Base-by-base conservation (phyloP, 2,113 vertebrate genomes). In the Xyliphius kryptos region DNA sequence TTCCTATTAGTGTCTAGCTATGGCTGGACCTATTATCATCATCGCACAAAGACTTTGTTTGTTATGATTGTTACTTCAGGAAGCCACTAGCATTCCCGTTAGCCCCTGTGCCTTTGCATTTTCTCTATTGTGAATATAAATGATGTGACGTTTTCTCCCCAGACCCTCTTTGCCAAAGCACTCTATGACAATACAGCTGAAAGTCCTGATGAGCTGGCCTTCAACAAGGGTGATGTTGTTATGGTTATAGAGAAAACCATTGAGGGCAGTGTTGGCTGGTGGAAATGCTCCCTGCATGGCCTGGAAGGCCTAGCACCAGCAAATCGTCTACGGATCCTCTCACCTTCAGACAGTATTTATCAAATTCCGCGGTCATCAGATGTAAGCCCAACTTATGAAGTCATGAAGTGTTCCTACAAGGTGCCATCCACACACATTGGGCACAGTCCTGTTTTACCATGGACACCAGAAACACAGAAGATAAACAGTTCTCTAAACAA, bases 151-250 rank as follows among this genome's bases (percentile, higher is more conserved):
- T 69, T 56, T 69, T 15, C 38, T 63, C 70, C 9, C 3, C 73
- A 98, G 95, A 88, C 69, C 0, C 80, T 88, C 61, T 67, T 94
- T 74, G 95, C 92, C 0, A 93, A 88, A 75, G 95, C 95, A 0
- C 85, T 97, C 0, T 98, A 94, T 0, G 92, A 97, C 86, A 98
- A 98, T 83, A 86, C 79, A 1, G 89, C 95, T 0, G 95, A 98
- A 81, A 90, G 89, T 53, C 74, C 85, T 0, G 92, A 98, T 0
- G 95, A 98, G 76, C 84, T 98, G 67, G 90, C 88, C 32, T 98
- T 98, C 82, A 83, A 83, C 63, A 84, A 80, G 60, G 94, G 92
- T 0, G 94, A 98, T 79, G 90, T 98, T 69, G 68, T 98, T 64
- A 86, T 79, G 0, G 88, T 98, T 56, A 77, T 95, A 63, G 84